These are phyloP conservation scores for Crioceris asparagi DNA, from an alignment of 2,888 invertebrate genomes.

Conservation along the genomic window DNA sequence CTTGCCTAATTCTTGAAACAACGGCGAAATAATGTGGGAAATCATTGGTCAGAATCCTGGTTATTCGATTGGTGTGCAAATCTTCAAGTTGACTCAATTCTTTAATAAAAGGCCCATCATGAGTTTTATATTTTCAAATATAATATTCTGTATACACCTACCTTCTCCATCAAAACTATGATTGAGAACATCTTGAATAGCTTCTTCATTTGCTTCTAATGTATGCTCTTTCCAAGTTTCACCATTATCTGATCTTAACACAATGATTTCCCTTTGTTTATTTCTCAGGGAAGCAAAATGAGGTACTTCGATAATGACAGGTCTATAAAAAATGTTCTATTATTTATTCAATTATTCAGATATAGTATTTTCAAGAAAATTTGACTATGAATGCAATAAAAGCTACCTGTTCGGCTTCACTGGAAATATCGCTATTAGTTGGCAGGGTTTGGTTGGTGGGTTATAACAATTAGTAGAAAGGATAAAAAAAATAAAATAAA, in stretches of 20 bases:
- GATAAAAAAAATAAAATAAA: too few relatives aligned
- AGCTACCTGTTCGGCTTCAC: too few relatives aligned
- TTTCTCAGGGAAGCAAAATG: constrained; percentile 93
- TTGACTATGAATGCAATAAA: too few relatives aligned
- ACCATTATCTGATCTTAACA: constrained; percentile 93
- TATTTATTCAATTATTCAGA: too few relatives aligned
- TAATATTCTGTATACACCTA: constrained; percentile 30
- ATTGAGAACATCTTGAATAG: constrained; percentile 83
- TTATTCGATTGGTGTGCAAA: constrained; percentile 79
- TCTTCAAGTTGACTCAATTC: constrained; percentile 72
- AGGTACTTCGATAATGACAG: constrained; percentile 90
- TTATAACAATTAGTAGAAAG: too few relatives aligned
- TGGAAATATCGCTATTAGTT: too few relatives aligned
- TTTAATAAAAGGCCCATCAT: constrained; percentile 32
- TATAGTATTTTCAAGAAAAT: too few relatives aligned
- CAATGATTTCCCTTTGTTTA: constrained; percentile 91
- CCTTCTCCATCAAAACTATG: constrained; percentile 83
- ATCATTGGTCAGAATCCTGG: constrained; percentile 88
- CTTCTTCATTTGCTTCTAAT: constrained; percentile 73
- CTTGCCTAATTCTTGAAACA: constrained; percentile 88
- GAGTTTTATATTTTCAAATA: not conserved
- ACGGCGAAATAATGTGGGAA: constrained; percentile 98
- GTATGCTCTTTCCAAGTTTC: constrained; percentile 98
- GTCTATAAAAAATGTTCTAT: constrained; percentile 50
- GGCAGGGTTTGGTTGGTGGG: too few relatives aligned